Conservation (phyloP, 2,797 vertebrate species). For the Silurus aristotelis region DNA sequence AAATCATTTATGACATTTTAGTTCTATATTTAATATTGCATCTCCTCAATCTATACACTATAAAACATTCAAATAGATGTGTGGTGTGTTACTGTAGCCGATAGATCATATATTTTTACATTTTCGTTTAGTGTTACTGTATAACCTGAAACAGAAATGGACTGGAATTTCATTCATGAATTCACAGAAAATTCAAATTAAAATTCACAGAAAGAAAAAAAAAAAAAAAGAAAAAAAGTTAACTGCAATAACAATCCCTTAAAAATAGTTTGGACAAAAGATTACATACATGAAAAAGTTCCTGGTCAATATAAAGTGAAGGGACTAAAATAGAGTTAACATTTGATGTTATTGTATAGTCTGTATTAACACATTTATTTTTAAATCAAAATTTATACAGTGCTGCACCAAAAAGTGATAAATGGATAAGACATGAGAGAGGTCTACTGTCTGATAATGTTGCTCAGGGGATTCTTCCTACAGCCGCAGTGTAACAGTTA, state of each 20-base stretch:
- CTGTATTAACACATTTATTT: background rate
- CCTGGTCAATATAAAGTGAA: background rate
- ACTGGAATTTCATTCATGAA: background rate
- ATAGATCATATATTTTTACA: background rate
- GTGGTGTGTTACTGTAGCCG: background rate
- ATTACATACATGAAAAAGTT: background rate
- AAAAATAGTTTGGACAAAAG: background rate
- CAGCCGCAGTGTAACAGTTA: slow-evolving; percentile 65
- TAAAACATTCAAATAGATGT: too few species aligned
- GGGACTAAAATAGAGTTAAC: background rate
- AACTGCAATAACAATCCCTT: background rate
- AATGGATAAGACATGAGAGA: background rate
- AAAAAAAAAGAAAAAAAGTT: too few species aligned
- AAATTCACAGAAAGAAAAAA: too few species aligned
- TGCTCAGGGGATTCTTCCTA: slow-evolving; percentile 55
- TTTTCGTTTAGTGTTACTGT: background rate
- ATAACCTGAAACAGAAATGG: background rate
- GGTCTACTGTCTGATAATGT: background rate
- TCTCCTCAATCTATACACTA: too few species aligned
- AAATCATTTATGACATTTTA: background rate
- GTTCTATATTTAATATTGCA: background rate
- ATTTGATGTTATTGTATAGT: background rate
- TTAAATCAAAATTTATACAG: background rate
- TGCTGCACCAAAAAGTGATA: too few species aligned
- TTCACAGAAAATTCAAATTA: too few species aligned